Evolutionary conservation across 2,797 vertebrate genomes (phyloP), one percentile per base, ranked within the genome.

Genomic region (Enteromius thamalakanensis): DNA sequence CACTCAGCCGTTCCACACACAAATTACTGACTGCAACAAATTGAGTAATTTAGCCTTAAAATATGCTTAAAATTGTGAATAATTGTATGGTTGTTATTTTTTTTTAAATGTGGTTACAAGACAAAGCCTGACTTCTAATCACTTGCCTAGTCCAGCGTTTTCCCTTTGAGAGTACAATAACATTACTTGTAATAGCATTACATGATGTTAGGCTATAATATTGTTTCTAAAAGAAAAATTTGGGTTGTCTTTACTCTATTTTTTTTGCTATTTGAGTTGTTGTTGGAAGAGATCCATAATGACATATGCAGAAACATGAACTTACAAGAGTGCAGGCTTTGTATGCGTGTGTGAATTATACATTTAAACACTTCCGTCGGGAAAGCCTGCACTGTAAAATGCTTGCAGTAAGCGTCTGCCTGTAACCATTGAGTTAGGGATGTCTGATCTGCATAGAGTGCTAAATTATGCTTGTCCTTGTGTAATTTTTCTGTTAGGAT

Each of bases 1-100:
- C 26, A 55, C 34, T 62, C 34, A 92, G 89, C 87, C 86, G 87
- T 72, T 86, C 64, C 40, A 92, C 89, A 88, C 87, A 88, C 76
- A 86, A 70, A 80, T 60, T 89, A 92, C 90, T 91, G 84, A 89
- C 90, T 88, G 65, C 34, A 55, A 80, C 51, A 58, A 80, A 80
- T 42, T 42, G 34, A 60, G 21, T 42, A 29, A 70, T 67, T 64
- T 53, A 64, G 8, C 47, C 21, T 6, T 19, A 51, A 42, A 76
- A 65, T 9, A 23, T 32, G 26, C 23, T 34, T 72, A 60, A 26
- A 19, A 49, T 40, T 72, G 11, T 37, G 12, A 34, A 60, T 69
- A 68, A 82, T 55, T 47, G 53, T n/a, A 19, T 69, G 23, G 55
- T 68, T 65, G 55, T 67, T 75, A 15, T 65, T 58, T 45, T 72